Evolutionary conservation across 30 jellyfish, hydroid and myxozoan genomes (phyloP).

Genomic region (Catostylus mosaicus): DNA sequence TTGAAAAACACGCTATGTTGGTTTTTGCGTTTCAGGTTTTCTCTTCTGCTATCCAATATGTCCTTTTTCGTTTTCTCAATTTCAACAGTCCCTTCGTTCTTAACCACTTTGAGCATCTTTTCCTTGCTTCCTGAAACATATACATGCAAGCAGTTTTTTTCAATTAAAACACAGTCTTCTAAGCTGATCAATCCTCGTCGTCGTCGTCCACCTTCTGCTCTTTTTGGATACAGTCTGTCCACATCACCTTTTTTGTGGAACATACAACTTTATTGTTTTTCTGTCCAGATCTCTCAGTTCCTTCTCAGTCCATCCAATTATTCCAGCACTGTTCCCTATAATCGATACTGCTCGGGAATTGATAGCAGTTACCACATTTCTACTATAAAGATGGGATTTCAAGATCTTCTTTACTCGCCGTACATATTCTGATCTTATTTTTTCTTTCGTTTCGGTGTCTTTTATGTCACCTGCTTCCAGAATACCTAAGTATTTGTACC

Average conservation of each 20-base stretch:
- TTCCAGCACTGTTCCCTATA: conserved; percentile 14
- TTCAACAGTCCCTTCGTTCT: conserved; percentile 18
- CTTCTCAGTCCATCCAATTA: conserved; percentile 22
- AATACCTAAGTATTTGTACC: conserved; percentile 20
- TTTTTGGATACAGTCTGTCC: conserved; percentile 18
- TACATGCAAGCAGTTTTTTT: conserved; percentile 24
- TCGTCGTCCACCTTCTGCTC: conserved; percentile 24
- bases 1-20: conserved; percentile 22
- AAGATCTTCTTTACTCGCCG: conserved; percentile 48
- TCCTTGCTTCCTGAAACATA: conserved; percentile 43
- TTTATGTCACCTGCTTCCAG: conserved; percentile 24
- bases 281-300: conserved; percentile 21
- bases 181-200: conserved; percentile 32
- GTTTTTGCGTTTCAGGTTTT: conserved; percentile 19
- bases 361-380: conserved; percentile 22
- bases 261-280: conserved; percentile 29
- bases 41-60: conserved; percentile 11
- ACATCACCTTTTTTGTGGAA: conserved; percentile 22
- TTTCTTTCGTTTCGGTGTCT: conserved; percentile 27
- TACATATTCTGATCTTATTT: conserved; percentile 41
- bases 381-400: conserved; percentile 30
- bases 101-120: conserved; percentile 46
- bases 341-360: conserved; percentile 17
- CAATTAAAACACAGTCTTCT: conserved; percentile 30
- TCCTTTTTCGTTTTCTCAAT: conserved; percentile 3